These are phyloP conservation scores for Pandion haliaetus DNA, from an alignment of 2,113 vertebrate species.

Conservation along the genomic window DNA sequence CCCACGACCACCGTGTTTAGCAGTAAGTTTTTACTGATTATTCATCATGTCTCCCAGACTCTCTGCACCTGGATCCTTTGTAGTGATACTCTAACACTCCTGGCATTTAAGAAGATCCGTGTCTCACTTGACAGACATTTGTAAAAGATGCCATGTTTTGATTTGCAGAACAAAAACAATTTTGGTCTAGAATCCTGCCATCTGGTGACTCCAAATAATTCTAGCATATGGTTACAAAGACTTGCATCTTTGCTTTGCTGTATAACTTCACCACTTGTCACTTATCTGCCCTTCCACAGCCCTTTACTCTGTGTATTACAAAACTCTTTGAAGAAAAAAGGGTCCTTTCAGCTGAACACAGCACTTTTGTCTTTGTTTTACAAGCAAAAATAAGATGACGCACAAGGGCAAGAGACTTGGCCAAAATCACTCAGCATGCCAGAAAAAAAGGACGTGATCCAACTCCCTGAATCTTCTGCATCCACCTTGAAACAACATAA, in stretches of 20 bases:
- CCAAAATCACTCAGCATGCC: background rate
- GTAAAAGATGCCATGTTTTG: background rate
- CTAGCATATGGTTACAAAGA: background rate
- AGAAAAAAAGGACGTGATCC: background rate
- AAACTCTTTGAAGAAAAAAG: background rate
- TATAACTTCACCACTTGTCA: background rate
- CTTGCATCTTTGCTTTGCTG: background rate
- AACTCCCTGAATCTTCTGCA: background rate
- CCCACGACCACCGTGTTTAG: accelerated
- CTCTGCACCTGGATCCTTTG: background rate
- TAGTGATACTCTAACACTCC: background rate
- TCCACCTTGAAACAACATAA: background rate
- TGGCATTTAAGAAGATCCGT: background rate
- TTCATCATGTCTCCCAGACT: background rate
- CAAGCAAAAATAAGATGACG: background rate
- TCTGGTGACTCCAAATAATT: conserved; percentile 33
- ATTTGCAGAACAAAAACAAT: conserved; percentile 2
- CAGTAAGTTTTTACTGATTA: background rate
- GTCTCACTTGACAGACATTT: background rate
- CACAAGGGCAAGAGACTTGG: background rate
- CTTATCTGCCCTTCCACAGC: background rate
- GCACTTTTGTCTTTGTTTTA: background rate
- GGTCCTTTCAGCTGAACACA: background rate
- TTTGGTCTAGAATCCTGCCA: conserved; percentile 22
- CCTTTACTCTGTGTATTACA: background rate